Evolutionary conservation across 2,113 vertebrate species (phyloP).

Genomic region (Nycticebus coucang): DNA sequence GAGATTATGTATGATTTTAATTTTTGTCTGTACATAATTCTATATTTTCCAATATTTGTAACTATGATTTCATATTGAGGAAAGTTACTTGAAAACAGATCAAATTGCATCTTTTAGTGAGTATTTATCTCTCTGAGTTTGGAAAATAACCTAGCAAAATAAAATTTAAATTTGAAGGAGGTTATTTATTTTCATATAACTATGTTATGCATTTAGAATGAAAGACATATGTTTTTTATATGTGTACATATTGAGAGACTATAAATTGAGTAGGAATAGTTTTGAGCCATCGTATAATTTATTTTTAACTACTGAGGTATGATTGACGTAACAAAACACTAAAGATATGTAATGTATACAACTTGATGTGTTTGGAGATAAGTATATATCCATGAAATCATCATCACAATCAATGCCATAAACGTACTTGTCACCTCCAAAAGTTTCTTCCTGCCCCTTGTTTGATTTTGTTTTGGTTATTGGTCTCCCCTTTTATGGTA

Average conservation of each 20-base stretch:
- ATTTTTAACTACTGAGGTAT: background rate
- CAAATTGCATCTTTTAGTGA: background rate
- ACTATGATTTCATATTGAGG: conserved; percentile 25
- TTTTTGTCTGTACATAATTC: background rate
- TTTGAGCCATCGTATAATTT: conserved; percentile 6
- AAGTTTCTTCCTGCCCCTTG: background rate
- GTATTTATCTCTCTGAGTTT: conserved; percentile 38
- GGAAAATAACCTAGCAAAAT: conserved; percentile 12
- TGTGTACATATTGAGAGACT: background rate
- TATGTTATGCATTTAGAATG: background rate
- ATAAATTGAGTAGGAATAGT: background rate
- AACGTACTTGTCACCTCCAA: background rate
- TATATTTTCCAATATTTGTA: conserved; percentile 23
- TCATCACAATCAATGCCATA: background rate
- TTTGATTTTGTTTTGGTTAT: background rate
- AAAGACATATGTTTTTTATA: background rate
- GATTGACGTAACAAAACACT: background rate
- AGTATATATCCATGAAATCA: background rate
- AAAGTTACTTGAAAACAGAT: conserved; percentile 37
- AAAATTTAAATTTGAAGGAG: conserved; percentile 17
- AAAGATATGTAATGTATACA: background rate
- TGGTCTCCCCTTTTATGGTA: background rate
- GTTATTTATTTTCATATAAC: background rate
- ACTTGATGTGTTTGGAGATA: background rate
- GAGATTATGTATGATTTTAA: background rate